Conservation (phyloP, 2,888 invertebrate species). For the Drosophila dives region DNA sequence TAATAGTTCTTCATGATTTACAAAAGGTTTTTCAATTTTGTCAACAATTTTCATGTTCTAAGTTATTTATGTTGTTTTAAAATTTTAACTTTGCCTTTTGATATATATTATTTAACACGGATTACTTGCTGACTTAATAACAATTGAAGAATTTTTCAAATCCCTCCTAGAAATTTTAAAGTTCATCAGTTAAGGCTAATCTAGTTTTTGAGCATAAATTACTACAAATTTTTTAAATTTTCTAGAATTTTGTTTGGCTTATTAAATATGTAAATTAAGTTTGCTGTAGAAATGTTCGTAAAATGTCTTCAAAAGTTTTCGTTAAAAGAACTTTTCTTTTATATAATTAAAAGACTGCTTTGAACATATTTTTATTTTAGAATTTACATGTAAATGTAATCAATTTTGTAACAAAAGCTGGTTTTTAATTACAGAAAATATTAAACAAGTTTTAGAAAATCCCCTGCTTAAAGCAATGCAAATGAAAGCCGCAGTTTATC, state of each 20-base stretch:
- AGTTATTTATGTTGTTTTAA: neutral
- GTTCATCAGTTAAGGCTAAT: neutral
- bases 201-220: neutral
- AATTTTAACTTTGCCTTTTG: neutral
- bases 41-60: too few relatives aligned
- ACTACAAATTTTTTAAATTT: neutral
- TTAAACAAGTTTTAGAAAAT: neutral
- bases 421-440: neutral
- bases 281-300: neutral
- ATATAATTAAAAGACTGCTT: neutral
- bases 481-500: neutral
- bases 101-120: neutral
- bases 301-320: neutral
- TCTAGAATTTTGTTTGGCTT: neutral
- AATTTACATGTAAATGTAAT: neutral
- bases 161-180: neutral
- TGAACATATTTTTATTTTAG: neutral
- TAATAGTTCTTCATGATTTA: neutral
- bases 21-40: neutral
- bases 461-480: neutral
- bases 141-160: neutral
- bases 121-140: neutral
- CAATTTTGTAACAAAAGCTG: neutral
- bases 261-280: slow-evolving; percentile 5
- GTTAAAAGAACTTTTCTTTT: neutral